Percentiles rank a stretch among this genome's conserved stretches.
Evolutionary conservation across 2,113 vertebrate species (phyloP).

Genomic region (Helogale parvula): DNA sequence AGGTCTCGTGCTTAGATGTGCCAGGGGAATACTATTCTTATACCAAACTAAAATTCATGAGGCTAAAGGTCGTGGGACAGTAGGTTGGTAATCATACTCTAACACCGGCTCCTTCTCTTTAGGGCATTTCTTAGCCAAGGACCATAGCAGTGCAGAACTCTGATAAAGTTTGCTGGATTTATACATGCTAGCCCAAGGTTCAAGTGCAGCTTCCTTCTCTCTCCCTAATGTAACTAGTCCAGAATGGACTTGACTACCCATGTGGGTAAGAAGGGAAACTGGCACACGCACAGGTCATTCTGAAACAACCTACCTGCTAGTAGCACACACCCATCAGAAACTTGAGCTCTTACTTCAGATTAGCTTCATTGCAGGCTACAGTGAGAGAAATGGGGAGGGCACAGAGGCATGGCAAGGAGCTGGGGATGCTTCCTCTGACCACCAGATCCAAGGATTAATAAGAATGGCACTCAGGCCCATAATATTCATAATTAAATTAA

Average conservation of each 20-base stretch:
- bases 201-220: background rate
- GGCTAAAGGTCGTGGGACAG: background rate
- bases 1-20: background rate
- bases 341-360: background rate
- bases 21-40: background rate
- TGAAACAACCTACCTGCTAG: background rate
- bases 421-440: background rate
- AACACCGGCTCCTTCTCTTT: background rate
- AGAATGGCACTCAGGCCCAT: background rate
- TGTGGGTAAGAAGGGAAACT: background rate
- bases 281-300: background rate
- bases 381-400: background rate
- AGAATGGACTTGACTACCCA: background rate
- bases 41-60: background rate
- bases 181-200: background rate
- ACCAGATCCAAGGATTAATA: background rate
- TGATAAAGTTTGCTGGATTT: background rate
- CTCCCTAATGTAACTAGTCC: background rate
- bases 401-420: background rate
- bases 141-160: background rate
- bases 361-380: background rate
- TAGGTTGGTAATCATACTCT: background rate
- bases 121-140: background rate
- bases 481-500: background rate
- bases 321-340: background rate